Base-by-base conservation (phyloP, 1,140 invertebrate genomes). In the Drosophila orena region DNA sequence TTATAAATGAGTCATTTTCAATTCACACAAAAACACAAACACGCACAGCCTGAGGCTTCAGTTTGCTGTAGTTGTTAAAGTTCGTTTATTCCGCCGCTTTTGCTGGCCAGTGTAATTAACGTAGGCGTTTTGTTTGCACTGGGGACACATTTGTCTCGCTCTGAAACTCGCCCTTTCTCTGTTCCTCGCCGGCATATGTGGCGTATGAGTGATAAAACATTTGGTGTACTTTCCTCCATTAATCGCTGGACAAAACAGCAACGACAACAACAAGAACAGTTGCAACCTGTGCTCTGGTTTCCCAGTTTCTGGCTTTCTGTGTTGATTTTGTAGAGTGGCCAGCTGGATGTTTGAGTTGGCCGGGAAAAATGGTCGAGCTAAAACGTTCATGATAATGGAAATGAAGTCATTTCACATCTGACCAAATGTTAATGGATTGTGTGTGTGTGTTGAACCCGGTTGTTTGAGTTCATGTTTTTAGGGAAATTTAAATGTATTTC, bases 151-250 rank as follows among this genome's bases (percentile, higher is more conserved):
- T 74, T 70, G 44, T 80, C 71, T 55, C 62, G 56, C 35, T 56
- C 61, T 37, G 56, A 35, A 55, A 27, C 24, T 24, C 49, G 38
- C 15, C n/a, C 46, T 59, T 7, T 15, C 52, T 10, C 50, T 47
- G 12, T 43, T 30, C 15, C 42, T 40, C 30, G 6, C 54, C 34
- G 54, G 52, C 72, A 46, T 79, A 81, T 77, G 79, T 57, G 73
- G 73, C 79, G 79, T 81, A 81, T 81, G 68, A 81, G 79, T 81
- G 79, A 81, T 81, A 77, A 81, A 77, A 56, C 50, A 80, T 77
- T 81, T 81, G 70, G 62, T 79, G 77, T 79, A 53, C 53, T 79
- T 74, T 66, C 57, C 69, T 40, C 52, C 72, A 77, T 76, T 75
- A 75, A 75, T 66, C 72, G 71, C 37, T 37, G 46, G 59, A 43